Conservation (phyloP, 2,113 vertebrate genomes). For the Corythoichthys intestinalis region DNA sequence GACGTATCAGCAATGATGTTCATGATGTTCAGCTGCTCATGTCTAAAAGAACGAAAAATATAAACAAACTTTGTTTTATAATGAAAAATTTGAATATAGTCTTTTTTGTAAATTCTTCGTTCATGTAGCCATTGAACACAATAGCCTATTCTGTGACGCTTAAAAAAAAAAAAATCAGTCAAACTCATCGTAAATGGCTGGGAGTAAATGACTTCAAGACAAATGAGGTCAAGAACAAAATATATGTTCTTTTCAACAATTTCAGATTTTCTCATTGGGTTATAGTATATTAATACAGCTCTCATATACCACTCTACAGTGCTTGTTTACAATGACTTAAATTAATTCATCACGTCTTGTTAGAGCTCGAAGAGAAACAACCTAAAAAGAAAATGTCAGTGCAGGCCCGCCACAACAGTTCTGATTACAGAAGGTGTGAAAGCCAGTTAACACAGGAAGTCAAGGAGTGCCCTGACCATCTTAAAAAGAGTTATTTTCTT, state of each 20-base stretch:
- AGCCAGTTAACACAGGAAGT: constrained; percentile 40
- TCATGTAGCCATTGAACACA: too few relatives aligned
- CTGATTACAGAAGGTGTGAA: constrained; percentile 34
- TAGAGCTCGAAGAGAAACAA: constrained; percentile 9
- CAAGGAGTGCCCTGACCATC: constrained; percentile 20
- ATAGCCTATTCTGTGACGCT: too few relatives aligned
- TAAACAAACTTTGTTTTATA: too few relatives aligned
- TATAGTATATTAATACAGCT: background rate
- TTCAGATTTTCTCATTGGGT: background rate
- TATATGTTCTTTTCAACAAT: background rate
- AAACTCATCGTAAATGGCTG: too few relatives aligned
- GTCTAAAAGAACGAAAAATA: too few relatives aligned
- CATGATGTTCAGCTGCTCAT: too few relatives aligned
- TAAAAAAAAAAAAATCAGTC: too few relatives aligned
- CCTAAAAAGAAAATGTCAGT: constrained; percentile 1
- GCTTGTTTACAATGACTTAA: constrained; percentile 1
- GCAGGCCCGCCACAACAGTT: background rate
- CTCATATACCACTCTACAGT: background rate
- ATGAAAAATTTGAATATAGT: too few relatives aligned
- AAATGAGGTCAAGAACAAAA: background rate
- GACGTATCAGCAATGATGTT: too few relatives aligned
- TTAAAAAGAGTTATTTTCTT: constrained; percentile 1
- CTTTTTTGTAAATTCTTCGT: too few relatives aligned
- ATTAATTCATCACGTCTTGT: constrained; percentile 1
- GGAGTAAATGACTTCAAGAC: background rate